Evolutionary conservation across 2,888 invertebrate genomes (phyloP).

Genomic region (Anthophora plumipes): DNA sequence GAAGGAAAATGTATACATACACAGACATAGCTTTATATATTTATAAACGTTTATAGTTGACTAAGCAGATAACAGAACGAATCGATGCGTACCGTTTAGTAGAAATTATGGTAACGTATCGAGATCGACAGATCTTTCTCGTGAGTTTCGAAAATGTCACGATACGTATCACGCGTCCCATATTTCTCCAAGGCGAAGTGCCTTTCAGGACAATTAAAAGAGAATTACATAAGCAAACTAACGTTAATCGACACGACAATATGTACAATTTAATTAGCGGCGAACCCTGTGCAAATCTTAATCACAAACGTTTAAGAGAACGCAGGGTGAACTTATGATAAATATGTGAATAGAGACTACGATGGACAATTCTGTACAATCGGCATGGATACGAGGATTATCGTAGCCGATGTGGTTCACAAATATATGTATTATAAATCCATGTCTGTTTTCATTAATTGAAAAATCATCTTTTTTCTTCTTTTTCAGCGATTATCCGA

Average conservation of each 20-base stretch:
- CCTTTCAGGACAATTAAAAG: slow-evolving; percentile 49
- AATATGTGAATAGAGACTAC: slow-evolving; percentile 67
- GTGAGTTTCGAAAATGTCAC: not conserved
- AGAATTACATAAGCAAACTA: slow-evolving; percentile 53
- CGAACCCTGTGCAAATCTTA: slow-evolving; percentile 16
- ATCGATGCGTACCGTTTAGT: not conserved
- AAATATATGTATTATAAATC: slow-evolving; percentile 61
- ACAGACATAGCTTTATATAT: slow-evolving; percentile 69
- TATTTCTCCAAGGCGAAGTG: no score
- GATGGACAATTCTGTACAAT: slow-evolving; percentile 62
- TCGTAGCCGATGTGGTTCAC: slow-evolving; percentile 44
- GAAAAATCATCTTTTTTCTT: not conserved
- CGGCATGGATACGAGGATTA: slow-evolving; percentile 43
- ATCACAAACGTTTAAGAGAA: not conserved
- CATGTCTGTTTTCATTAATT: not conserved
- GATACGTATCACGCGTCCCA: no score
- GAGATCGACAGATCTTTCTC: not conserved
- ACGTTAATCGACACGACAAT: slow-evolving; percentile 36
- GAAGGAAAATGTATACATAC: slow-evolving; percentile 61
- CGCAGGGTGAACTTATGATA: slow-evolving; percentile 33
- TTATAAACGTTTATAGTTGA: slow-evolving; percentile 60
- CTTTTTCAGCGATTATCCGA: not conserved
- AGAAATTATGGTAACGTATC: not conserved
- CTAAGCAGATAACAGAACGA: slow-evolving; percentile 31
- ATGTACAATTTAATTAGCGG: slow-evolving; percentile 57